phyloP scores from a whole-genome alignment of 2,797 vertebrate species.

The Pogoniulus pusillus region DNA sequence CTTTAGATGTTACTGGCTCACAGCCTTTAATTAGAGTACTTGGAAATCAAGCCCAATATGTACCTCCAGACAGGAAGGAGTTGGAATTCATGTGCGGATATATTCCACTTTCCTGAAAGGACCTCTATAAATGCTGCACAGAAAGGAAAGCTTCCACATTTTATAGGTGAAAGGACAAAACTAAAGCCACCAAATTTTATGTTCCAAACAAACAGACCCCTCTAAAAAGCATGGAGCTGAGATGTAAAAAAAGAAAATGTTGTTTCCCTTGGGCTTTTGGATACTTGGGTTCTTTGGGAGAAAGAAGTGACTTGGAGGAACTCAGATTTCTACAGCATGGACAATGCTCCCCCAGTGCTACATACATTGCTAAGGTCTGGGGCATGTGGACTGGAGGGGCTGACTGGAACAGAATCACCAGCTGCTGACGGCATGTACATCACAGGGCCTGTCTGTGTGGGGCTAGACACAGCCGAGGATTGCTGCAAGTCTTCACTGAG shows the following conservation, averaged over 20 bases:
- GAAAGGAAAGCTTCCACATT: conserved; percentile 22
- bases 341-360: conserved; percentile 28
- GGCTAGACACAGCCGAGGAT: conserved; percentile 83
- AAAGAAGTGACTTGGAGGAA: not conserved
- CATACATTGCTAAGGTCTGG: conserved; percentile 83
- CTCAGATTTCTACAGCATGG: not conserved
- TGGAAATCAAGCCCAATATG: conserved; percentile 26
- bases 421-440: conserved; percentile 83
- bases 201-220: not conserved
- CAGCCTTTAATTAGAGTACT: conserved; percentile 7
- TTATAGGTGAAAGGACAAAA: conserved; percentile 6
- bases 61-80: conserved; percentile 47
- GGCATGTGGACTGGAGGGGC: conserved; percentile 82
- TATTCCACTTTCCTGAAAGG: conserved; percentile 33
- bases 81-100: not conserved
- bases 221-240: not conserved
- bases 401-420: conserved; percentile 84
- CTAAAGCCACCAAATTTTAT: not conserved
- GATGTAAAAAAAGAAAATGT: not conserved
- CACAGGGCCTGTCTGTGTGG: conserved; percentile 78
- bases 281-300: not conserved
- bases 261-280: not conserved
- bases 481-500: conserved; percentile 84
- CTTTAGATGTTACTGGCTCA: conserved; percentile 28
- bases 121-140: conserved; percentile 6